Percentiles rank a stretch among this genome's conserved stretches.
Conservation (phyloP, 2,113 vertebrate species). For the Chrysemys picta region DNA sequence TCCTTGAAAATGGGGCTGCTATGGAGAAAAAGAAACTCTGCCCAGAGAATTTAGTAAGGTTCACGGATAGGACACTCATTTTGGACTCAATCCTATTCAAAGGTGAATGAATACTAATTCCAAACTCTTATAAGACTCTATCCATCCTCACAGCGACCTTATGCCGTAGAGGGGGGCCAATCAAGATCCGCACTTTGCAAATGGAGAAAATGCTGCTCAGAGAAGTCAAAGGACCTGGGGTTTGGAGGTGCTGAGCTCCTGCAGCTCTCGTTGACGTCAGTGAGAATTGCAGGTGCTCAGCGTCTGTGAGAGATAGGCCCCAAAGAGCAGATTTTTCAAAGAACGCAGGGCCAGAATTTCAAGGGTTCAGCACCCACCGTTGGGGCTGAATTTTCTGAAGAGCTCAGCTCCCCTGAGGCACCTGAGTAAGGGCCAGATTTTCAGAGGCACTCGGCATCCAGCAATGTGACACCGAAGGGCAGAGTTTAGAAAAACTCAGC, state of each 20-base stretch:
- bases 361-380: neutral
- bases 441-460: too few relatives aligned
- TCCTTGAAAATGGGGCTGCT: neutral
- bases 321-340: neutral
- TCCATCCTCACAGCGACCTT: neutral
- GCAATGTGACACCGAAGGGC: too few relatives aligned
- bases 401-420: neutral
- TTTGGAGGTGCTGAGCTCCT: too few relatives aligned
- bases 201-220: neutral
- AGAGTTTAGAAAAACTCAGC: too few relatives aligned
- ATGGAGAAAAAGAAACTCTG: neutral
- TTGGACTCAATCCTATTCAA: neutral
- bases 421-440: too few relatives aligned
- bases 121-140: neutral
- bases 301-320: neutral
- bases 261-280: neutral
- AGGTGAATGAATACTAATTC: neutral
- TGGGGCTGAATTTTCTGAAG: neutral
- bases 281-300: neutral
- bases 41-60: neutral
- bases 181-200: neutral
- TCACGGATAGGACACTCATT: neutral
- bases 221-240: neutral
- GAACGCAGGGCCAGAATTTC: neutral
- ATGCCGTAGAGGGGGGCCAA: neutral